Conservation (phyloP, 2,113 vertebrate genomes). For the Odontophorus gujanensis region DNA sequence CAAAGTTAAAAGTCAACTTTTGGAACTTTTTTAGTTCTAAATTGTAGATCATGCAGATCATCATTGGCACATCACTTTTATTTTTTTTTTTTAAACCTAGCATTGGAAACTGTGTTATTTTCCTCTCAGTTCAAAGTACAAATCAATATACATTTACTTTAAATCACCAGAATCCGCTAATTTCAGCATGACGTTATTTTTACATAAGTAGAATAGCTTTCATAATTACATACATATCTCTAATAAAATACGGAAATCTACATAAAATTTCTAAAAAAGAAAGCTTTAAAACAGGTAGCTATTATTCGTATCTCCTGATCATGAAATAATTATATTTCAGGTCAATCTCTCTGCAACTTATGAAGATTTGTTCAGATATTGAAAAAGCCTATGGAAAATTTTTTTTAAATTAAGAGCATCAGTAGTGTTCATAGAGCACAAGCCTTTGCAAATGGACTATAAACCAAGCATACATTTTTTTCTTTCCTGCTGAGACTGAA, state of each 20-base stretch:
- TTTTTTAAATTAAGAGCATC: not conserved
- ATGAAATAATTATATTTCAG: not conserved
- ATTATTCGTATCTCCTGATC: not conserved
- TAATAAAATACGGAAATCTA: not conserved
- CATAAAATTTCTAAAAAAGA: fast-evolving
- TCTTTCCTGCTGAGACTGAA: not conserved
- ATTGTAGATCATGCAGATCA: not conserved
- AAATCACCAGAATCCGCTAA: not conserved
- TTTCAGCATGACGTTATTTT: not conserved
- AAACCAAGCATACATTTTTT: not conserved
- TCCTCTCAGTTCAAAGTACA: not conserved
- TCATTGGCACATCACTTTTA: not conserved
- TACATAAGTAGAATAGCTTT: not conserved
- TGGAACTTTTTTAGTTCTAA: not conserved
- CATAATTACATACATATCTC: not conserved
- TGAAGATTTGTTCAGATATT: not conserved
- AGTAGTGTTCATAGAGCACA: not conserved
- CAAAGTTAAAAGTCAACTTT: not conserved
- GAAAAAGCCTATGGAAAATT: not conserved
- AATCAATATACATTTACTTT: not conserved
- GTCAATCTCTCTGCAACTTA: not conserved
- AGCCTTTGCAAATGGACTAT: not conserved
- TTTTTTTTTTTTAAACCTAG: not conserved
- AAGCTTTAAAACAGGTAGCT: not conserved
- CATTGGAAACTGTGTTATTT: not conserved